Evolutionary conservation across 2,797 vertebrate species (phyloP), one percentile per base, ranked within the genome.

Genomic region (Cephalopachus bancanus): DNA sequence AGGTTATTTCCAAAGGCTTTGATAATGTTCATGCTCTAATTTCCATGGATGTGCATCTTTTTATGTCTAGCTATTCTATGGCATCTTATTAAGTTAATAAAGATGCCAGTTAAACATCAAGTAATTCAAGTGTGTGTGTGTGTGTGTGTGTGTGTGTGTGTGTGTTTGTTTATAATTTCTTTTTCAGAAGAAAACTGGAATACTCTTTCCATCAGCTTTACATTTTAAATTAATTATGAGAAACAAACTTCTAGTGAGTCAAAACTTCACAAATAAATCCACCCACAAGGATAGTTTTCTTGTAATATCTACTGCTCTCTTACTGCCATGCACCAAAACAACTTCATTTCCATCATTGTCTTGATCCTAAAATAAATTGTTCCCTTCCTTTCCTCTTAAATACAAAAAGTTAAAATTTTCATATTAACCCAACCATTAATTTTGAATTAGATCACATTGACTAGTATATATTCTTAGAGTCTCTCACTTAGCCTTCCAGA

Each of bases 171-270:
- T 15, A 62, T 10, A 3, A 49, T 44, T 84, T 51, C 44, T 90
- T 90, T 80, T 72, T 90, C 64, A 95, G 49, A 84, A 92, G 59
- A 9, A 53, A 92, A 65, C 30, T 74, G 9, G 74, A 49, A 28
- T 93, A 12, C 5, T 86, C 79, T 30, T 71, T 87, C 30, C 26
- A 26, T 78, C 8, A 22, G 55, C 26, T 92, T 89, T 94, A 28
- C 26, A 81, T 64, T 83, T 84, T 76, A 37, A 84, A 74, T 64
- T 79, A 86, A 92, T 86, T 79, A 8, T 30, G 20, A 22, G 24
- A 72, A 4, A 5, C 14, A 94, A 81, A 4, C 20, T 78, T 74
- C 49, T 37, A 5, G 71, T 78, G 33, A 59, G 37, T 71, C 4
- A 93, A 69, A 20, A 57, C 24, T 37, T 84, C 28, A 75, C 2